These are phyloP conservation scores for Drosophila lacicola DNA, from an alignment of 2,888 invertebrate genomes.

Conservation along the genomic window DNA sequence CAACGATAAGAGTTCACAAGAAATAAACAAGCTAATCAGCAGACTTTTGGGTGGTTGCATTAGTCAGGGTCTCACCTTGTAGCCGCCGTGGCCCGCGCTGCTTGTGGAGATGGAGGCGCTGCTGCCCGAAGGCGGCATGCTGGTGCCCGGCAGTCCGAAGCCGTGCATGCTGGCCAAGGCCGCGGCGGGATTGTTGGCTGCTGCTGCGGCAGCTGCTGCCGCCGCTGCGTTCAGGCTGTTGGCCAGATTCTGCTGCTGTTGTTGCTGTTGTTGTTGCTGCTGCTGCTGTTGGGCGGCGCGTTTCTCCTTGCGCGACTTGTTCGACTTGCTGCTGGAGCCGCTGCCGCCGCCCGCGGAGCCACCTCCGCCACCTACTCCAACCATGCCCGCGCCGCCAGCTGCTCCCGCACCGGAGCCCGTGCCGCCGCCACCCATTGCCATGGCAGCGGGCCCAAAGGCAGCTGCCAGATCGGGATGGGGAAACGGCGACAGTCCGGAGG, in stretches of 20 bases:
- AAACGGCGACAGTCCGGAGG: constrained; percentile 91
- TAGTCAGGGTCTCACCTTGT: constrained; percentile 73
- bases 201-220: constrained; percentile 81
- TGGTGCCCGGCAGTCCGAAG: constrained; percentile 82
- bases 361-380: constrained; percentile 82
- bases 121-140: constrained; percentile 81
- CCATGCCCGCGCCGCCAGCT: constrained; percentile 69
- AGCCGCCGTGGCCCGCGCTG: constrained; percentile 68
- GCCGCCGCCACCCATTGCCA: constrained; percentile 76
- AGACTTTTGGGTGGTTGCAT: not conserved
- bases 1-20: not conserved
- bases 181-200: constrained; percentile 78
- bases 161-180: constrained; percentile 82
- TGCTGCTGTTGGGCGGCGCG: constrained; percentile 82
- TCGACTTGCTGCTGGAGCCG: constrained; percentile 81
- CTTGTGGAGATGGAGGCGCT: constrained; percentile 68
- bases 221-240: constrained; percentile 82
- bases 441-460: constrained; percentile 85
- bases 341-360: constrained; percentile 75
- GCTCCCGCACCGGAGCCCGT: constrained; percentile 82
- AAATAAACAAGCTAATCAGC: not conserved
- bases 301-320: constrained; percentile 84
- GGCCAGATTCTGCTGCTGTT: constrained; percentile 82
- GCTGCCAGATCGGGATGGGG: constrained; percentile 88
- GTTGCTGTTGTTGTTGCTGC: constrained; percentile 79